phyloP scores from a whole-genome alignment of 35 echinoderm and acorn worm species.

The Heliocidaris tuberculata region DNA sequence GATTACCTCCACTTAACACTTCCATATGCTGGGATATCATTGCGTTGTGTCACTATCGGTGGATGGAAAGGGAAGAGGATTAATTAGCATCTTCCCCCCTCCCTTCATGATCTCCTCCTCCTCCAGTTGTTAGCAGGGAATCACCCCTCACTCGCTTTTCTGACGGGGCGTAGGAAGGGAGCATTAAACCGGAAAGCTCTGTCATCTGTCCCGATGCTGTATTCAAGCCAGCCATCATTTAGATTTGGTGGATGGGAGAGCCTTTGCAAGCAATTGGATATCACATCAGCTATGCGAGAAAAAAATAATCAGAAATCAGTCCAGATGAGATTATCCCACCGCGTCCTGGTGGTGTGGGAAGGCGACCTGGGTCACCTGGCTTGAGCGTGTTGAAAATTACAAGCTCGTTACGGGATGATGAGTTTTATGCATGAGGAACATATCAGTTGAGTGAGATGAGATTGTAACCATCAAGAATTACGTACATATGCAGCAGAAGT shows the following conservation, averaged over 20 bases:
- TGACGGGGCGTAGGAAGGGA: background rate
- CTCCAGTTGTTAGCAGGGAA: background rate
- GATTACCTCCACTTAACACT: background rate
- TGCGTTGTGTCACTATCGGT: background rate
- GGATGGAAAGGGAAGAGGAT: background rate
- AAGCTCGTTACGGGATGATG: background rate
- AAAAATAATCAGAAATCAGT: background rate
- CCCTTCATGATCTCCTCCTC: background rate
- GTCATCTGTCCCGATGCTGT: background rate
- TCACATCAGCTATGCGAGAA: background rate
- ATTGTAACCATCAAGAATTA: background rate
- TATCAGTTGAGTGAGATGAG: background rate
- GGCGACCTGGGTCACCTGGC: background rate
- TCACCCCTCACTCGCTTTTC: background rate
- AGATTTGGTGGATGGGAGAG: background rate
- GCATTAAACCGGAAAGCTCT: background rate
- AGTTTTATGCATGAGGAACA: slow-evolving; percentile 9
- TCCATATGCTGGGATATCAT: background rate
- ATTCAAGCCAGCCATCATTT: background rate
- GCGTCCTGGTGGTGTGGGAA: background rate
- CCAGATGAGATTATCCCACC: background rate
- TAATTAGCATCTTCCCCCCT: background rate
- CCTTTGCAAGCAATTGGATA: background rate
- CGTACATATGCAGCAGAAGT: slow-evolving; percentile 9
- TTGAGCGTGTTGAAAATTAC: background rate